A percentile compares a stretch with the other conserved stretches of the same genome.
These are phyloP conservation scores for Drosophila yooni DNA, from an alignment of 2,888 invertebrate species.

Conservation along the genomic window DNA sequence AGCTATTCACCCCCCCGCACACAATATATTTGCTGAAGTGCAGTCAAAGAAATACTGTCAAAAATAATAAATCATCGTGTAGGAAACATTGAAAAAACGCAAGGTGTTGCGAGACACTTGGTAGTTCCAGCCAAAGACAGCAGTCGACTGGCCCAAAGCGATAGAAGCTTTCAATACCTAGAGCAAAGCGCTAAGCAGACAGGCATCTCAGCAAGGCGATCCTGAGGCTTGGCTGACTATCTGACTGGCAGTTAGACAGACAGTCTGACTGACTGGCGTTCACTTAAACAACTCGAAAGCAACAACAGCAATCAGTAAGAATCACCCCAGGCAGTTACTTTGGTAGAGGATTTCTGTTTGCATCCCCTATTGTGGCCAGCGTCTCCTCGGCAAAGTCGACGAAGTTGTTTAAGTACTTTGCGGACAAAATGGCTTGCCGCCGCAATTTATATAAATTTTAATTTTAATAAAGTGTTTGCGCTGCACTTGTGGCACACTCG, in stretches of 20 bases:
- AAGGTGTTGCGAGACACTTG: conserved; percentile 36
- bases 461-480: conserved; percentile 84
- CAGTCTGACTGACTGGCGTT: conserved; percentile 14
- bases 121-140: conserved; percentile 23
- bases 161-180: conserved; percentile 64
- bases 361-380: conserved; percentile 32
- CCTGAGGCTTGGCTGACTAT: conserved; percentile 51
- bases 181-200: conserved; percentile 65
- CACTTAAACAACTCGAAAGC: conserved; percentile 33
- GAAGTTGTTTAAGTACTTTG: conserved; percentile 64
- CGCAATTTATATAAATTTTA: conserved; percentile 81
- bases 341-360: conserved; percentile 22
- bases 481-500: conserved; percentile 72
- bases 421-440: conserved; percentile 64
- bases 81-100: conserved; percentile 45
- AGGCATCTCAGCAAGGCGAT: conserved; percentile 34
- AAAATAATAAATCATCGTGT: conserved; percentile 72
- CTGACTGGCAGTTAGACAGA: conserved; percentile 24
- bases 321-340: conserved; percentile 17
- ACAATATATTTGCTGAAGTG: conserved; percentile 23
- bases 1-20: neutral
- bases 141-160: conserved; percentile 38
- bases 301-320: conserved; percentile 23
- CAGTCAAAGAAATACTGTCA: conserved; percentile 55
- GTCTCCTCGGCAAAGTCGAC: conserved; percentile 27